Evolutionary conservation across 2,888 invertebrate species (phyloP), one percentile per base, ranked within the genome.

Genomic region (Gymnocheta viridis): DNA sequence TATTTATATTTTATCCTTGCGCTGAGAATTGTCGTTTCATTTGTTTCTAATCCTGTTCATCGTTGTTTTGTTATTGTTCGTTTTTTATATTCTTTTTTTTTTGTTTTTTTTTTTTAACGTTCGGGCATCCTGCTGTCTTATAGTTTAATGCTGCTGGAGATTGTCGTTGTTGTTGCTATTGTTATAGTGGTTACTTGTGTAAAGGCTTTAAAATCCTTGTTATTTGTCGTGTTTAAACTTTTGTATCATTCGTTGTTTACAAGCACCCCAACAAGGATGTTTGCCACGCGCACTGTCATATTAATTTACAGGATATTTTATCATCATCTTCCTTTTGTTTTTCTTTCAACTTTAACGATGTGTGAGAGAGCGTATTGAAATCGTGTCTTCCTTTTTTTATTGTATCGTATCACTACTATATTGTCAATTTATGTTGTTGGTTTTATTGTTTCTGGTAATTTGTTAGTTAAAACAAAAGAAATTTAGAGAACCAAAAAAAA

Each of bases 261-360:
- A 88, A 87, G 86, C 86, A 87, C 87, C 79, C 85, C 82, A 79
- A 86, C 87, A 88, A 88, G 88, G 88, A 88, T 86, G 88, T 78
- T 87, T 78, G 88, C 87, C 89, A 88, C 89, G 89, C 89, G 89
- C 89, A 88, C 85, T 87, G 85, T 64, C 66, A 66, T 54, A 56
- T 81, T 76, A 64, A 74, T 64, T 78, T 74, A 47, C 87, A 82
- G 85, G 88, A 85, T 82, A 72, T 74, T 67, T 54, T 78, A 67
- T 67, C 47, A 51, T 24, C 56, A 47, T 73, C 67, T 70, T 58
- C 85, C 12, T 76, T 56, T 54, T 35, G 70, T 67, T 44, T 70
- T 58, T 7, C 2, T 60, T 70, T 17, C 44, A 49, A 35, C 24
- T 60, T 17, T 22, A 35, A 49, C 60, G 38, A 35, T 64, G 82